phyloP scores from a whole-genome alignment of 2,888 invertebrate species.

The Mimumesa dahlbomi region DNA sequence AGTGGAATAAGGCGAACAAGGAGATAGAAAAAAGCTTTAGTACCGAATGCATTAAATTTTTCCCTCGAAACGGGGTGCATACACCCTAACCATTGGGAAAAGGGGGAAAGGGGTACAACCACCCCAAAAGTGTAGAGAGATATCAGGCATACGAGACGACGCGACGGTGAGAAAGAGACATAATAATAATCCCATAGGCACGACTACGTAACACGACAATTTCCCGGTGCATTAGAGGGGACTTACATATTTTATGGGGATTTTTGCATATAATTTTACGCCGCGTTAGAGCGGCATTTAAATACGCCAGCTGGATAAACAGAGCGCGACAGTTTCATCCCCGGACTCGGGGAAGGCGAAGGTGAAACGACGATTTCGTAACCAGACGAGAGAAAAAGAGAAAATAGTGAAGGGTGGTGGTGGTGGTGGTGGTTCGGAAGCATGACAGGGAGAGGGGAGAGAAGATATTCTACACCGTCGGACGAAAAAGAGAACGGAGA shows the following conservation, averaged over 20 bases:
- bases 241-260: conserved; percentile 79
- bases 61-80: neutral
- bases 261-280: conserved; percentile 80
- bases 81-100: no score
- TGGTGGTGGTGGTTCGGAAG: no score
- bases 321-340: conserved; percentile 56
- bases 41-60: conserved; percentile 19
- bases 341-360: conserved; percentile 20
- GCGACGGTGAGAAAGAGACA: conserved; percentile 23
- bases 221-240: conserved; percentile 79
- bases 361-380: conserved; percentile 18
- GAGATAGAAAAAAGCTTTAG: neutral
- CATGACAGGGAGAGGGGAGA: conserved; percentile 23
- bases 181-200: conserved; percentile 72
- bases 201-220: conserved; percentile 72
- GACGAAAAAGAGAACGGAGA: conserved; percentile 58
- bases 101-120: no score
- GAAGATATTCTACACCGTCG: no score
- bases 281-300: conserved; percentile 79
- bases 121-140: neutral
- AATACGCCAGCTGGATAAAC: conserved; percentile 80
- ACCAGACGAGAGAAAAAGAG: conserved; percentile 42
- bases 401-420: conserved; percentile 56
- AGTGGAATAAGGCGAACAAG: neutral
- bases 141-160: neutral